Evolutionary conservation across 2,113 vertebrate genomes (phyloP).

Genomic region (Hippocampus zosterae): DNA sequence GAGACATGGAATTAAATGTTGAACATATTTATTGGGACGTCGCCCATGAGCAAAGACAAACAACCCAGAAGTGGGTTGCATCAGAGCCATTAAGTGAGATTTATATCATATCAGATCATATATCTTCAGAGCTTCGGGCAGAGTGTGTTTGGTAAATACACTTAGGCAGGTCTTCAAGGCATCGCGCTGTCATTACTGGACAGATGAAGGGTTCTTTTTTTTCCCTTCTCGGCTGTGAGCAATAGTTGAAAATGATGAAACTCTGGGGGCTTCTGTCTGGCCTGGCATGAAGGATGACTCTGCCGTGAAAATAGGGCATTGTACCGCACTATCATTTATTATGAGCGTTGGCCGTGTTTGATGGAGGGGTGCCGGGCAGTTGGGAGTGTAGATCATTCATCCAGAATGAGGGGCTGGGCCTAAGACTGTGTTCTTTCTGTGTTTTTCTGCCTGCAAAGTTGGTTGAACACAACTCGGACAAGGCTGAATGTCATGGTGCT

Average conservation of each 20-base stretch:
- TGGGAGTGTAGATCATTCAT: slow-evolving; percentile 69
- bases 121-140: slow-evolving; percentile 19
- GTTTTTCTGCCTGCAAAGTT: slow-evolving; percentile 24
- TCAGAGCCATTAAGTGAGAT: slow-evolving; percentile 15
- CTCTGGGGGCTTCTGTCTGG: slow-evolving; percentile 68
- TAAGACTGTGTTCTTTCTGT: slow-evolving; percentile 37
- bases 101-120: slow-evolving; percentile 14
- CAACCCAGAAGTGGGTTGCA: slow-evolving; percentile 5
- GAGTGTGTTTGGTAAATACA: slow-evolving; percentile 42
- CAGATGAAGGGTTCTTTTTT: slow-evolving; percentile 54
- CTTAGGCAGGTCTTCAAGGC: slow-evolving; percentile 39
- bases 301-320: slow-evolving; percentile 75
- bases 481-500: background rate
- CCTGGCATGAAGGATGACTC: slow-evolving; percentile 73
- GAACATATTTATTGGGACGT: slow-evolving; percentile 46
- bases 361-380: slow-evolving; percentile 65
- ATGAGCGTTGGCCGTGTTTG: slow-evolving; percentile 72
- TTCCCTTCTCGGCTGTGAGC: slow-evolving; percentile 56
- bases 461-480: slow-evolving; percentile 7
- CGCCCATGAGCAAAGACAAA: slow-evolving; percentile 29
- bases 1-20: slow-evolving; percentile 60
- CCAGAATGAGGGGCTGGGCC: slow-evolving; percentile 53
- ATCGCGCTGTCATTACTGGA: slow-evolving; percentile 41
- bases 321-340: slow-evolving; percentile 78
- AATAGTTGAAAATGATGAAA: slow-evolving; percentile 71